Evolutionary conservation across 2,797 vertebrate genomes (phyloP).

Genomic region (Merluccius polli): DNA sequence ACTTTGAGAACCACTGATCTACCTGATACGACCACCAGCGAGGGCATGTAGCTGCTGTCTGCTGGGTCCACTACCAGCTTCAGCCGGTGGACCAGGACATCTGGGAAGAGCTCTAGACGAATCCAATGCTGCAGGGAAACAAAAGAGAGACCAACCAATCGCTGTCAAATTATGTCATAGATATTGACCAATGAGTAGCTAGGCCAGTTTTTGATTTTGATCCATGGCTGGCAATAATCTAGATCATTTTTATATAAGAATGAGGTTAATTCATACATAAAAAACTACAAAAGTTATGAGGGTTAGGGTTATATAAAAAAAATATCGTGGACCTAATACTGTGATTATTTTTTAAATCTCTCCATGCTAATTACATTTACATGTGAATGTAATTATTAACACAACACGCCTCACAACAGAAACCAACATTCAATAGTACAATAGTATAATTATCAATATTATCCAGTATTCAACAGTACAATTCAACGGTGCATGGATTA

Average conservation of each 20-base stretch:
- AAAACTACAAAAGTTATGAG: too few species aligned
- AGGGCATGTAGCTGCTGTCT: constrained; percentile 99
- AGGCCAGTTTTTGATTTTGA: background rate
- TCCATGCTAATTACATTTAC: background rate
- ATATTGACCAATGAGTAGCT: background rate
- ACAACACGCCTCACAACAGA: too few species aligned
- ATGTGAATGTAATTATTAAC: too few species aligned
- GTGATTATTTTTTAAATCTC: background rate
- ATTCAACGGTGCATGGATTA: too few species aligned
- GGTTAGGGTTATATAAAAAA: too few species aligned
- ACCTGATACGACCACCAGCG: constrained; percentile 96
- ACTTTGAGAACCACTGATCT: too few species aligned
- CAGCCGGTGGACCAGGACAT: constrained; percentile 90
- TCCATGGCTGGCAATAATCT: background rate
- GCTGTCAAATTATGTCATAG: constrained; percentile 6
- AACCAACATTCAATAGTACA: too few species aligned
- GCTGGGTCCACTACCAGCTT: constrained; percentile 97
- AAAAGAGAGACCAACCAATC: background rate
- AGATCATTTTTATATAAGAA: too few species aligned
- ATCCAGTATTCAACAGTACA: too few species aligned
- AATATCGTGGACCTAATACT: too few species aligned
- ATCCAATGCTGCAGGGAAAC: constrained; percentile 87
- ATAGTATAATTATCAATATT: too few species aligned
- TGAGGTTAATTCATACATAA: too few species aligned
- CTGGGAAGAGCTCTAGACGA: constrained; percentile 93